These are phyloP conservation scores for Clarias batrachus DNA, from an alignment of 2,113 vertebrate genomes.

Conservation along the genomic window DNA sequence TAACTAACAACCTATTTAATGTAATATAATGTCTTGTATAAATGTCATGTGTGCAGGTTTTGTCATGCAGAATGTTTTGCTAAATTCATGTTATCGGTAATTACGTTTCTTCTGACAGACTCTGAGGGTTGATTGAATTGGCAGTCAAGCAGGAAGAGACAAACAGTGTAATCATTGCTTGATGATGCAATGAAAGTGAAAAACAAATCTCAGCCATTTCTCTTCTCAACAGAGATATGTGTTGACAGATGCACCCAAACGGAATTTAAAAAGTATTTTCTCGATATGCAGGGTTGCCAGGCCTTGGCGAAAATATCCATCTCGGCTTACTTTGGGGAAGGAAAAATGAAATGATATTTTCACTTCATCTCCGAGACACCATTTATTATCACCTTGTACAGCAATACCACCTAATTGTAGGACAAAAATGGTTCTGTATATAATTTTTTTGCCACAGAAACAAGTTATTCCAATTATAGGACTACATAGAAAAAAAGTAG, in stretches of 20 bases:
- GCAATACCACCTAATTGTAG: neutral
- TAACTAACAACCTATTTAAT: neutral
- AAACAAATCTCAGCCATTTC: neutral
- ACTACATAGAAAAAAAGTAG: neutral
- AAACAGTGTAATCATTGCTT: constrained; percentile 12
- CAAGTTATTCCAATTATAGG: neutral
- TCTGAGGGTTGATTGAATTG: neutral
- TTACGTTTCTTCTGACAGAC: neutral
- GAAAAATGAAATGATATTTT: too few relatives aligned
- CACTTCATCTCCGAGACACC: neutral
- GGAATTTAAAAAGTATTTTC: neutral
- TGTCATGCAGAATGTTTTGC: neutral
- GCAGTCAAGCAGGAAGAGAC: neutral
- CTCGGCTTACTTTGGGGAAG: neutral
- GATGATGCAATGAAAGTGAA: neutral
- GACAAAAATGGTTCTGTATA: neutral
- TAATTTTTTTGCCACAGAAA: neutral
- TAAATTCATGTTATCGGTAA: neutral
- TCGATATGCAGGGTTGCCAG: neutral
- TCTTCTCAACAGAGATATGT: constrained; percentile 5
- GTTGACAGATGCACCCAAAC: neutral
- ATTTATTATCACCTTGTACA: neutral
- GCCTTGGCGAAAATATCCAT: neutral
- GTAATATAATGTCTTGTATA: neutral
- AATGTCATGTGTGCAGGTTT: neutral